Evolutionary conservation across 2,888 invertebrate species (phyloP).

Genomic region (Cremastobaeus sp.): DNA sequence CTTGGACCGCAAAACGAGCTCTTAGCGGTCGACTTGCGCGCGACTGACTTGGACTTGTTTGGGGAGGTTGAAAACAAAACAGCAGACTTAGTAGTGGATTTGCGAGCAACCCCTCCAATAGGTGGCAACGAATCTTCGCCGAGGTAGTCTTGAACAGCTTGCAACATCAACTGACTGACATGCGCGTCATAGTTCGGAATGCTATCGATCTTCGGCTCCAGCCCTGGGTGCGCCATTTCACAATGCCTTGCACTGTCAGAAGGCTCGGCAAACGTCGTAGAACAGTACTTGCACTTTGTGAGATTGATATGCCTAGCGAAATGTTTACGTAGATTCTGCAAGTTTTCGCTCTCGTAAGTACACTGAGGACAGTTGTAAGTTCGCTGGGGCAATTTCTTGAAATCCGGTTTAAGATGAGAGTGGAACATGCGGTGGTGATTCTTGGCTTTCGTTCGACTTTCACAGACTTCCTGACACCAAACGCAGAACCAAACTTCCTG

Average conservation of each 20-base stretch:
- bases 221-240: conserved; percentile 69
- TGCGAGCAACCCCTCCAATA: conserved; percentile 73
- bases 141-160: conserved; percentile 25
- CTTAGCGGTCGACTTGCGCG: conserved; percentile 80
- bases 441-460: conserved; percentile 70
- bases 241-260: conserved; percentile 71
- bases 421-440: conserved; percentile 76
- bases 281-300: conserved; percentile 78
- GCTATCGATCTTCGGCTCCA: conserved; percentile 68
- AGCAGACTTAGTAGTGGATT: conserved; percentile 77
- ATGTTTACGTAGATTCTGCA: conserved; percentile 75
- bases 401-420: conserved; percentile 72
- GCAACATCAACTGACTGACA: conserved; percentile 65
- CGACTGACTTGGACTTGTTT: conserved; percentile 69
- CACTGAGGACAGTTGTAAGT: conserved; percentile 77
- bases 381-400: conserved; percentile 60
- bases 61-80: conserved; percentile 38
- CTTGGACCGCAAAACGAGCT: conserved; percentile 63
- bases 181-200: conserved; percentile 62
- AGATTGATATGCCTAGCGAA: conserved; percentile 77
- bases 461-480: conserved; percentile 74
- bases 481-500: conserved; percentile 70
- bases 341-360: conserved; percentile 69
- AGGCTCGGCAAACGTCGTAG: conserved; percentile 69
- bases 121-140: conserved; percentile 7